Base-by-base conservation (phyloP, 2,888 invertebrate species). In the Drosophila meridiana region DNA sequence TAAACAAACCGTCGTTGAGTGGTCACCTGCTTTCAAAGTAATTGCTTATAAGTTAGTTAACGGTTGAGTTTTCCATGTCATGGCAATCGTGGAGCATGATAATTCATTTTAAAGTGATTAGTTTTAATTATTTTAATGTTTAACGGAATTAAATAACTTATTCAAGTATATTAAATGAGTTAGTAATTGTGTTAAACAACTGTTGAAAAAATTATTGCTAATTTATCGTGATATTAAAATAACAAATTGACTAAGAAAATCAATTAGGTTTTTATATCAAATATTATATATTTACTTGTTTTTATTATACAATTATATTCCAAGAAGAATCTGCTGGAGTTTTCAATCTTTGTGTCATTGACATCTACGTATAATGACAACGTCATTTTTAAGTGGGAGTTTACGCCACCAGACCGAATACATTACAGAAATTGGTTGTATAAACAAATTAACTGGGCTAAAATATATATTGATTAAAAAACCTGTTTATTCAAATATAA, bases 361-460 rank as follows among this genome's bases (percentile, higher is more conserved):
- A 32, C 55, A 42, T 40, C 38, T 7, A 38, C 11, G 7, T 3
- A 50, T 59, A 53, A n/a, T 8, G 4, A 13, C 7, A 62, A 6
- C 5, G 14, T 43, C 30, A 45, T 13, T 43, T 13, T 34, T 14
- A 61, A 57, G 26, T 30, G 13, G 30, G 42, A 2, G 34, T 45
- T 11, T n/a, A 26, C 9, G 45, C 45, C 13, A 8, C 9, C 1
- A 34, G 42, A 7, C 47, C 9, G 20, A 57, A 40, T 30, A 45
- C 28, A 4, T 72, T 20, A 11, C 2, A 3, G 20, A 40, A 28
- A 32, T 47, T 38, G 47, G 7, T 47, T 38, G 9, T 34, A n/a
- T 59, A 52, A 62, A 47, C 48, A 74, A 73, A 59, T 64, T 52
- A 70, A 57, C 50, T 52, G 43, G 55, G 55, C 43, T 63, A 55